These are phyloP conservation scores for Latheticus oryzae DNA, from an alignment of 2,888 invertebrate genomes.

Conservation along the genomic window DNA sequence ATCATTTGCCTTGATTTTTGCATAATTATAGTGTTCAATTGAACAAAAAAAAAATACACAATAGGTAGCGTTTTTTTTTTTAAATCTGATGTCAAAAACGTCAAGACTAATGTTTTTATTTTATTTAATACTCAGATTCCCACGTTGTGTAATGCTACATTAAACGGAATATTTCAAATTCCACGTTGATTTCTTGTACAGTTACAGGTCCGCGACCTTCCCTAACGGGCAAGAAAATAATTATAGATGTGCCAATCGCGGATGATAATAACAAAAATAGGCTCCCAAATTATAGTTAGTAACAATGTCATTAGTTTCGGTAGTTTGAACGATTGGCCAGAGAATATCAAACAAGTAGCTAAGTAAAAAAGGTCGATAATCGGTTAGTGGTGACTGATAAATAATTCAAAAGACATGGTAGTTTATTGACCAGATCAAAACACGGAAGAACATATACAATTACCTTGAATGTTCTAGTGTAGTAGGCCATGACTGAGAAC, in stretches of 20 bases:
- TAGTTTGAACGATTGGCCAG: neutral
- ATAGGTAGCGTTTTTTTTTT: too few relatives aligned
- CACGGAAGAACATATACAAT: conserved; percentile 33
- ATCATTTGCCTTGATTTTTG: conserved; percentile 8
- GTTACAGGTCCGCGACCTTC: conserved; percentile 20
- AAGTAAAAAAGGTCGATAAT: conserved; percentile 20
- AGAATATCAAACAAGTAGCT: conserved; percentile 18
- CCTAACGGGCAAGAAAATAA: conserved; percentile 6
- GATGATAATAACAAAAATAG: neutral
- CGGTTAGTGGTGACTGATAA: conserved; percentile 13
- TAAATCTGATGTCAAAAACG: too few relatives aligned
- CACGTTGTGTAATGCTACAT: too few relatives aligned
- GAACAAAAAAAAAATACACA: too few relatives aligned
- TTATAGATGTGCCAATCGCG: conserved; percentile 4
- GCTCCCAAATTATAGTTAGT: neutral
- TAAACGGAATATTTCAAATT: too few relatives aligned
- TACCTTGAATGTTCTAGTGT: conserved; percentile 33
- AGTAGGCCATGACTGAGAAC: conserved; percentile 37
- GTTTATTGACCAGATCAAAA: conserved; percentile 34
- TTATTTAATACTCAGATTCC: too few relatives aligned
- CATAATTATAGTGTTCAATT: too few relatives aligned
- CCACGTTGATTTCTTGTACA: conserved; percentile 10
- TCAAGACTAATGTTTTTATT: too few relatives aligned
- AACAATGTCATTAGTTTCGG: neutral
- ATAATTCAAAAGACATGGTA: conserved; percentile 25